Evolutionary conservation across 1,140 invertebrate species (phyloP), one percentile per base, ranked within the genome.

Genomic region (Leucophenga varia): DNA sequence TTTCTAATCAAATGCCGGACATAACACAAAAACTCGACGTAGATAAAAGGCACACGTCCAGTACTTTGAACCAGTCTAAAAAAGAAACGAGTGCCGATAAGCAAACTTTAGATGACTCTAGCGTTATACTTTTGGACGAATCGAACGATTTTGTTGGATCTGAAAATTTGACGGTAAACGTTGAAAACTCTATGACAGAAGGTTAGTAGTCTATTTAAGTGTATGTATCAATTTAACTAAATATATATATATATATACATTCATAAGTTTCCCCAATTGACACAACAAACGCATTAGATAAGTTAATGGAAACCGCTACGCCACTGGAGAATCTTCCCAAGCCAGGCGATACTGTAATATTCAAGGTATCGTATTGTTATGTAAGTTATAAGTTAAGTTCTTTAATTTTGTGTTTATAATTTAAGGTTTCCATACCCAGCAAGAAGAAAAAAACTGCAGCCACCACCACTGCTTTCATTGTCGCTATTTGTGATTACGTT

Each of bases 71-170:
- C 1, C 9, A 2, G 14, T 14, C 31, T 13, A n/a, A 10, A 13
- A 25, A 37, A 20, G 39, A 49, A 17, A 25, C 10, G 4, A 17
- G 2, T 19, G n/a, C 50, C 3, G n/a, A 34, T 4, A n/a, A 34
- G 13, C 31, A 34, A 34, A 34, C 1, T 10, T 51, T 34, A 30
- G 37, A 41, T 6, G 36, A 57, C 14, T 46, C 17, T 30, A 64
- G 67, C 13, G 37, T 67, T 6, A 59, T 67, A 59, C 35, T 68
- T 19, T 28, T 67, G 28, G 59, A 67, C 2, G 51, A 49, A 30
- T 3, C 38, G 10, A 46, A 64, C 22, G 56, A 49, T 2, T 54
- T 43, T 10, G 5, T 25, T 6, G 10, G 22, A 25, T 6, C 5
- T 25, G 22, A 0, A 8, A 13, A 34, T 34, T 6, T 34, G 7